These are phyloP conservation scores for Xiphophorus couchianus DNA, from an alignment of 2,113 vertebrate genomes.

Conservation along the genomic window DNA sequence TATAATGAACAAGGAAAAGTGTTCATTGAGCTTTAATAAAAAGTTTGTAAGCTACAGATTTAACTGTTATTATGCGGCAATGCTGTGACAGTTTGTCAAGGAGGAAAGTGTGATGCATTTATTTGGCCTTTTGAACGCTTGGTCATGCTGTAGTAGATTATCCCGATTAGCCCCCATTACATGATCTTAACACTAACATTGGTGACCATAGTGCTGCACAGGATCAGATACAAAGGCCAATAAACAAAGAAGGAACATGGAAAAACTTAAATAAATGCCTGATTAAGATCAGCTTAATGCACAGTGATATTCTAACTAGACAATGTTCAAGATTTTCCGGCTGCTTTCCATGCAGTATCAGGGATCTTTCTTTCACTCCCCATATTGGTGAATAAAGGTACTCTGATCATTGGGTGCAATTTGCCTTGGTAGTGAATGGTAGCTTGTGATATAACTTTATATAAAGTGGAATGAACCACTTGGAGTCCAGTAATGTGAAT, in stretches of 20 bases:
- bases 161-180: constrained; percentile 41
- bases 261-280: constrained; percentile 8
- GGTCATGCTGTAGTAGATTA: constrained; percentile 33
- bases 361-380: too few relatives aligned
- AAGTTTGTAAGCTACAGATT: not conserved
- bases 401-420: too few relatives aligned
- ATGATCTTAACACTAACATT: constrained; percentile 50
- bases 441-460: too few relatives aligned
- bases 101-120: constrained; percentile 54
- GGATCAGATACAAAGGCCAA: not conserved
- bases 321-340: too few relatives aligned
- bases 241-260: not conserved
- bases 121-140: constrained; percentile 31
- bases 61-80: constrained; percentile 45
- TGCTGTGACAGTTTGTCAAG: constrained; percentile 44
- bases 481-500: too few relatives aligned
- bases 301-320: not conserved
- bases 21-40: not conserved
- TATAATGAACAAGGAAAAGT: constrained; percentile 4
- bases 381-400: too few relatives aligned
- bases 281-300: constrained; percentile 14
- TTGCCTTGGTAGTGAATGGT: too few relatives aligned
- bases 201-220: constrained; percentile 18
- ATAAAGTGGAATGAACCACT: too few relatives aligned
- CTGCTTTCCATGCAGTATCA: too few relatives aligned